phyloP scores from a whole-genome alignment of 2,888 invertebrate genomes.

The Empis livida region DNA sequence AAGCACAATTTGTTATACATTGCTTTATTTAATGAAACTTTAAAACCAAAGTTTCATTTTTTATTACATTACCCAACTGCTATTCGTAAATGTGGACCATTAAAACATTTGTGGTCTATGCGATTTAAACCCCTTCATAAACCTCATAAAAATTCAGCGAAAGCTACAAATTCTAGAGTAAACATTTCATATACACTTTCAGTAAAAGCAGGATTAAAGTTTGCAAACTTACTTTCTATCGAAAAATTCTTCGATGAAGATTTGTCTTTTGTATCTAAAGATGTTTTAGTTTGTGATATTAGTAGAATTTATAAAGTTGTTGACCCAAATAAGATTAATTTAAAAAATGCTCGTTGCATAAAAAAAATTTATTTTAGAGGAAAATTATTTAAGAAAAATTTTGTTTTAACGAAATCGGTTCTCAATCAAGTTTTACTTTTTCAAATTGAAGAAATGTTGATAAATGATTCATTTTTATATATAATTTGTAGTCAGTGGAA shows the following conservation, averaged over 20 bases:
- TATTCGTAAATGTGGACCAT: slow-evolving; percentile 9
- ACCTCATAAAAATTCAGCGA: slow-evolving; percentile 6
- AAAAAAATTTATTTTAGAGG: no score
- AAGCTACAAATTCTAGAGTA: slow-evolving; percentile 5
- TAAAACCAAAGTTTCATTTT: slow-evolving; percentile 12
- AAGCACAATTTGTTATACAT: slow-evolving; percentile 8
- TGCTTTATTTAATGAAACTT: slow-evolving; percentile 5
- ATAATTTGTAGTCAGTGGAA: slow-evolving; percentile 2
- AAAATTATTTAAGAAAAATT: slow-evolving; percentile 2
- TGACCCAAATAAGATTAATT: slow-evolving; percentile 1
- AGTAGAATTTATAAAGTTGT: not conserved
- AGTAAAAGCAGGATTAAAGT: slow-evolving; percentile 7
- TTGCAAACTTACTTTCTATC: slow-evolving; percentile 4
- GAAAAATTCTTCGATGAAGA: not conserved
- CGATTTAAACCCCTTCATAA: slow-evolving; percentile 8
- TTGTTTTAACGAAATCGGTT: slow-evolving; percentile 1
- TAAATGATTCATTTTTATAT: not conserved
- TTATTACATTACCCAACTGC: slow-evolving; percentile 8
- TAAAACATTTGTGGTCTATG: slow-evolving; percentile 9
- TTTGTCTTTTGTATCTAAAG: not conserved
- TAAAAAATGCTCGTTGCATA: not conserved
- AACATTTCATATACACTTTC: slow-evolving; percentile 8
- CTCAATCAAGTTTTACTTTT: not conserved
- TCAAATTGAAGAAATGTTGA: slow-evolving; percentile 5
- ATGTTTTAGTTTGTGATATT: not conserved